Base-by-base conservation (phyloP, 2,888 invertebrate species). In the Phyllotreta striolata region DNA sequence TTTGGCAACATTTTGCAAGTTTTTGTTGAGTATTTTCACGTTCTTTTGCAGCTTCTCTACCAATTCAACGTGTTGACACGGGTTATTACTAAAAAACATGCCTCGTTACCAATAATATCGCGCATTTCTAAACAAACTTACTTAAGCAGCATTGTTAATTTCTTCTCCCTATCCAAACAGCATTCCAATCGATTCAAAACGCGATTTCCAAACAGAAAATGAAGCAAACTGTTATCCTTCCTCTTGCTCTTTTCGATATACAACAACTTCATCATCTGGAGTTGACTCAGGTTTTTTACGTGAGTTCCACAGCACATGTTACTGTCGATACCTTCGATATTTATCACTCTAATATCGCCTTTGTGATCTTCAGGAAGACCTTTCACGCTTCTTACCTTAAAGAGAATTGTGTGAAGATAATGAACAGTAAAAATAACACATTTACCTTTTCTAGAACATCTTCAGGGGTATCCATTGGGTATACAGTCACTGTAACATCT, bases 231-330 rank as follows among this genome's bases (percentile, higher is more conserved):
- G 76, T 88, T 87, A 4, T 86, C 85, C 76, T 92, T 91, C 3
- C 80, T 71, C 80, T 91, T 93, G 6, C 90, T 89, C 65, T 91
- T 91, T 73, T 93, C 92, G 0, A 83, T 81, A 56, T 88, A 85
- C 9, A 92, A 77, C 46, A 94, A 74, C 76, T 90, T 90, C 34
- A 90, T 83, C 37, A 84, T 82, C 83, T 90, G 90, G 12, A 90
- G 78, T 77, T 90, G 89, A 62, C 88, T 86, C 37, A 93, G 82
- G 79, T 90, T 92, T 3, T 85, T 84, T 0, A 95, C 92, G 77
- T 95, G 95, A 0, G 95, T 95, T 1, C 95, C 95, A 80, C 95
- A 95, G 77, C 95, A 95, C 87, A 93, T 89, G 74, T 92, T 92
- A 64, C 87, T 86, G 70, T 95, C 94, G 49, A 93, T 81, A 13